Conservation (phyloP, 2,888 invertebrate genomes). For the Aplocera efformata region DNA sequence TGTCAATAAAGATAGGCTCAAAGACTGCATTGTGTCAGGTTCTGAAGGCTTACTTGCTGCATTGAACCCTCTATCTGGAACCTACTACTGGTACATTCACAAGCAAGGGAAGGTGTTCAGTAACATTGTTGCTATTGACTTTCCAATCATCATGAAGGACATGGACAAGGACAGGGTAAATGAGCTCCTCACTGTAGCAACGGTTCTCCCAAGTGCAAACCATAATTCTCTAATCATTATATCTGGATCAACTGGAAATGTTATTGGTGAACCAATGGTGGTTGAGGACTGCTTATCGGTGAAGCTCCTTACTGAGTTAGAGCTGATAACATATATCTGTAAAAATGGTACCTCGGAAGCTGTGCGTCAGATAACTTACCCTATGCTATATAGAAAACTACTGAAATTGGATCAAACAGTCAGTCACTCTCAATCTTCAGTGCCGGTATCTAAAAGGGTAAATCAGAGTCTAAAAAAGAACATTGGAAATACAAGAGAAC, state of each 20-base stretch:
- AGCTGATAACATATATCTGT: slow-evolving; percentile 79
- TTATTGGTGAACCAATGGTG: slow-evolving; percentile 82
- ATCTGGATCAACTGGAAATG: slow-evolving; percentile 85
- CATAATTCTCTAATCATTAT: slow-evolving; percentile 84
- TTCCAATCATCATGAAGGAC: slow-evolving; percentile 87
- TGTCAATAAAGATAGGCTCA: slow-evolving; percentile 84
- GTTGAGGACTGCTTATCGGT: slow-evolving; percentile 81
- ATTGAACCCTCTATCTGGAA: slow-evolving; percentile 73
- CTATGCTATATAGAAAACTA: slow-evolving; percentile 53
- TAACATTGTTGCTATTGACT: slow-evolving; percentile 81
- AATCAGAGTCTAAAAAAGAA: slow-evolving; percentile 79
- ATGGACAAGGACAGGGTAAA: slow-evolving; percentile 85
- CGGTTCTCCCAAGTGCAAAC: slow-evolving; percentile 68
- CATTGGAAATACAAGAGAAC: slow-evolving; percentile 77
- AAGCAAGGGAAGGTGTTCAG: slow-evolving; percentile 73
- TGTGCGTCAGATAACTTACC: slow-evolving; percentile 61
- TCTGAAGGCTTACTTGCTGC: slow-evolving; percentile 82
- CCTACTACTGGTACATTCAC: slow-evolving; percentile 81
- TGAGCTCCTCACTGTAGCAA: slow-evolving; percentile 84
- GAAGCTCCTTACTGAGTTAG: slow-evolving; percentile 77
- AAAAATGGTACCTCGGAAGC: slow-evolving; percentile 80
- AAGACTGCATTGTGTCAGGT: slow-evolving; percentile 88
- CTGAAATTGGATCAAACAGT: slow-evolving; percentile 50
- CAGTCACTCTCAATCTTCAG: slow-evolving; percentile 42
- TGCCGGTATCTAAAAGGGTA: slow-evolving; percentile 67